Percentiles rank a stretch among this genome's conserved stretches.
phyloP scores from a whole-genome alignment of 2,797 vertebrate species.

The Steatocranus sp. region DNA sequence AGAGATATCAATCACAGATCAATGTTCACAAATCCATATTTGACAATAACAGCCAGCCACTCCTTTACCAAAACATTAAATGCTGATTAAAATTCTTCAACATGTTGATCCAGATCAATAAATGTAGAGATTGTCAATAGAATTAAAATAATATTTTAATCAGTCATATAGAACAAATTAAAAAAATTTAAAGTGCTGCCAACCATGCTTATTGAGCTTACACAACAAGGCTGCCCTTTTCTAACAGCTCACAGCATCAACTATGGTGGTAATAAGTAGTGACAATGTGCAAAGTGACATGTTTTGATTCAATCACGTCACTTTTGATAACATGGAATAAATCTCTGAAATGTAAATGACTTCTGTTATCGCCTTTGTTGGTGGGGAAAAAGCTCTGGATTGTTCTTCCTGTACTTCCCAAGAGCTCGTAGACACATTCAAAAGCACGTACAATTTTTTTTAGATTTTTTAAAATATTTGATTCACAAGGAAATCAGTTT shows the following conservation, averaged over 20 bases:
- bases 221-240: not conserved
- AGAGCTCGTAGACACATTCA: constrained; percentile 10
- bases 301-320: constrained; percentile 1
- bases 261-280: not conserved
- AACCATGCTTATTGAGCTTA: not conserved
- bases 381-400: not conserved
- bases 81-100: not conserved
- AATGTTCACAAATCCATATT: not conserved
- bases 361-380: not conserved
- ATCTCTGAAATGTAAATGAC: constrained; percentile 20
- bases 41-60: not conserved
- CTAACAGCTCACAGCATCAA: not conserved
- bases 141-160: not conserved
- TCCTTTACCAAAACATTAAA: not conserved
- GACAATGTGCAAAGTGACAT: not conserved
- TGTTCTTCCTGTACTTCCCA: not conserved
- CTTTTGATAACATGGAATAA: not conserved
- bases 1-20: not conserved
- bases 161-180: not conserved
- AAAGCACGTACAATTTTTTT: constrained; percentile 9
- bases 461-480: constrained; percentile 29
- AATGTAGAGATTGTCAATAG: constrained; percentile 20
- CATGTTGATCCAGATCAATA: not conserved
- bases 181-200: not conserved
- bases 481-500: constrained; percentile 17